Percentiles rank a stretch among this genome's conserved stretches.
Conservation (phyloP, 2,113 vertebrate species). For the Aviceda subcristata region DNA sequence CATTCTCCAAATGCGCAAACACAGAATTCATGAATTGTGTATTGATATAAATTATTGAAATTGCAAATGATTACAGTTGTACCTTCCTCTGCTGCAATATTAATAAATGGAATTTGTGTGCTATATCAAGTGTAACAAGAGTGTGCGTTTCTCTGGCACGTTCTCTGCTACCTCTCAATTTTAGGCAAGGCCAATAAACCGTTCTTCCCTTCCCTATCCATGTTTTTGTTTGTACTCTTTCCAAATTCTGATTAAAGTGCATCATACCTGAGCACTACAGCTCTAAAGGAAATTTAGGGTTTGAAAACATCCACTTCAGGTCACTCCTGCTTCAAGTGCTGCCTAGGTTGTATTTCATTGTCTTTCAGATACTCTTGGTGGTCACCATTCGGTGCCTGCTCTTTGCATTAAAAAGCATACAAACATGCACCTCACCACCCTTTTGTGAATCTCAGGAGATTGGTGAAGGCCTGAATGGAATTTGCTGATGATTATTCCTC, state of each 20-base stretch:
- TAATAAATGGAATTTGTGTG: slow-evolving; percentile 1
- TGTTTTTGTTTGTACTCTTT: neutral
- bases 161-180: neutral
- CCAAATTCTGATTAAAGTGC: neutral
- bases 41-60: slow-evolving; percentile 53
- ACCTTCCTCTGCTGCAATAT: slow-evolving; percentile 7
- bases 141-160: neutral
- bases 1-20: slow-evolving; percentile 14
- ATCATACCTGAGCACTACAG: neutral
- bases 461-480: neutral
- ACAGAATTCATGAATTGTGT: slow-evolving; percentile 26
- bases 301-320: neutral
- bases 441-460: neutral
- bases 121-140: neutral
- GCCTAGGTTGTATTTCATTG: neutral
- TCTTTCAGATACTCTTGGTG: neutral
- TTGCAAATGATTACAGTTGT: slow-evolving; percentile 6
- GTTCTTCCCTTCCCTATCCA: neutral
- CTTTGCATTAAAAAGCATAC: rapidly evolving
- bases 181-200: neutral
- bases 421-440: neutral
- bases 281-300: neutral
- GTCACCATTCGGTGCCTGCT: neutral
- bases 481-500: neutral
- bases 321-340: neutral